Evolutionary conservation across 30 jellyfish, hydroid and myxozoan species (phyloP).

Genomic region (Haliclystus octoradiatus): DNA sequence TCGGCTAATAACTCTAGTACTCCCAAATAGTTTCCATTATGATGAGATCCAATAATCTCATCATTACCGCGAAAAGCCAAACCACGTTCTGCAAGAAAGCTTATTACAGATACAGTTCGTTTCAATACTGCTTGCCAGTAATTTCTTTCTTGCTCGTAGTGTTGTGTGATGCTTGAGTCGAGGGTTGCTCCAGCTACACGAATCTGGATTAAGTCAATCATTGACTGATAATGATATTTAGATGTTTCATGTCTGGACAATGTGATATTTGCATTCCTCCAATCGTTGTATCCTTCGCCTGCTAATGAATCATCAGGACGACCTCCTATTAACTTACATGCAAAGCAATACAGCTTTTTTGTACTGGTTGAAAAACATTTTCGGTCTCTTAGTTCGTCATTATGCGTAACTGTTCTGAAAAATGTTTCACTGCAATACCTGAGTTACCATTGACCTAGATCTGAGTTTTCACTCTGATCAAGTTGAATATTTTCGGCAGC

Average conservation of each 20-base stretch:
- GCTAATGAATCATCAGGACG: neutral
- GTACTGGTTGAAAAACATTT: neutral
- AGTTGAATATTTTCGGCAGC: no score
- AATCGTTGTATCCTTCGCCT: neutral
- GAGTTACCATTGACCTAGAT: no score
- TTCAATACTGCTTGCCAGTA: slow-evolving; percentile 27
- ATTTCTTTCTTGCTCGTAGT: slow-evolving; percentile 18
- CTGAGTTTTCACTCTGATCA: neutral
- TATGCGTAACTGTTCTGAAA: neutral
- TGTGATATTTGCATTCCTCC: neutral
- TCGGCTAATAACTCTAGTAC: slow-evolving; percentile 23
- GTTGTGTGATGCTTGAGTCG: slow-evolving; percentile 22
- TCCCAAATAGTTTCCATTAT: slow-evolving; percentile 39
- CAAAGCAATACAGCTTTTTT: neutral
- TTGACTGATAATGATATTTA: neutral
- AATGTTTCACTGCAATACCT: neutral
- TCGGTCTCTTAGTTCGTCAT: neutral
- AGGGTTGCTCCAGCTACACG: slow-evolving; percentile 4
- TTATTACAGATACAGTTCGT: slow-evolving; percentile 21
- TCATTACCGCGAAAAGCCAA: slow-evolving; percentile 42
- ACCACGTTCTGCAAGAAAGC: slow-evolving; percentile 37
- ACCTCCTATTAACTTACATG: neutral
- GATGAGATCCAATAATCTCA: slow-evolving; percentile 24
- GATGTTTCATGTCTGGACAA: neutral
- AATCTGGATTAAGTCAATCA: neutral